Conservation (phyloP, 35 echinoderm and acorn worm species). For the Nesometra sesokonis region DNA sequence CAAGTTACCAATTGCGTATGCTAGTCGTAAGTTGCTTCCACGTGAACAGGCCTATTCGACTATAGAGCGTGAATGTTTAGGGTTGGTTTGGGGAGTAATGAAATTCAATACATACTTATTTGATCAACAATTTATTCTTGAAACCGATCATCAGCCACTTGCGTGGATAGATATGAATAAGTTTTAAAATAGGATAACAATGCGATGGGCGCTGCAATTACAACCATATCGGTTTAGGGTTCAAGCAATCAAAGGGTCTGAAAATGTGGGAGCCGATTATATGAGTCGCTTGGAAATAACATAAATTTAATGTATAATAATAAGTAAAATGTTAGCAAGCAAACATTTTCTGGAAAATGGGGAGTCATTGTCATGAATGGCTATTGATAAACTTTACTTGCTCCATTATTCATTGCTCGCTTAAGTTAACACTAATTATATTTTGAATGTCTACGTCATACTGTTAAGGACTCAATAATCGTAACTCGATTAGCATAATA, state of each 20-base stretch:
- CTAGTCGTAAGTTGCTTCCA: conserved; percentile 14
- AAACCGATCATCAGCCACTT: conserved; percentile 42
- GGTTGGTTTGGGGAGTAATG: conserved; percentile 39
- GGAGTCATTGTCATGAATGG: too few species aligned
- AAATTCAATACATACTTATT: conserved; percentile 38
- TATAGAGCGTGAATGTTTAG: conserved; percentile 39
- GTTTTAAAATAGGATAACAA: conserved; percentile 30
- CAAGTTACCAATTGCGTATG: conserved; percentile 20
- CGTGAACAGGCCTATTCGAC: conserved; percentile 1
- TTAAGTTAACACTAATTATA: too few species aligned
- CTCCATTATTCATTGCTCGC: too few species aligned
- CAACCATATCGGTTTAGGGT: conserved; percentile 1
- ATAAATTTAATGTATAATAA: too few species aligned
- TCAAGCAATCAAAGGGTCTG: background rate
- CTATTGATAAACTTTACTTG: too few species aligned
- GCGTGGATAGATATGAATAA: conserved; percentile 16
- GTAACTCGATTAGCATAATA: too few species aligned
- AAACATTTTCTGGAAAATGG: too few species aligned
- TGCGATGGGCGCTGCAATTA: conserved; percentile 22
- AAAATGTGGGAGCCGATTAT: conserved; percentile 24
- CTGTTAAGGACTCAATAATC: too few species aligned
- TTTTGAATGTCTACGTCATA: too few species aligned
- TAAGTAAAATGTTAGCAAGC: too few species aligned
- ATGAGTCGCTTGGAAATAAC: too few species aligned
- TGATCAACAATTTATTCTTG: conserved; percentile 15